phyloP scores from a whole-genome alignment of 2,888 invertebrate species.

The Netelia inedita region DNA sequence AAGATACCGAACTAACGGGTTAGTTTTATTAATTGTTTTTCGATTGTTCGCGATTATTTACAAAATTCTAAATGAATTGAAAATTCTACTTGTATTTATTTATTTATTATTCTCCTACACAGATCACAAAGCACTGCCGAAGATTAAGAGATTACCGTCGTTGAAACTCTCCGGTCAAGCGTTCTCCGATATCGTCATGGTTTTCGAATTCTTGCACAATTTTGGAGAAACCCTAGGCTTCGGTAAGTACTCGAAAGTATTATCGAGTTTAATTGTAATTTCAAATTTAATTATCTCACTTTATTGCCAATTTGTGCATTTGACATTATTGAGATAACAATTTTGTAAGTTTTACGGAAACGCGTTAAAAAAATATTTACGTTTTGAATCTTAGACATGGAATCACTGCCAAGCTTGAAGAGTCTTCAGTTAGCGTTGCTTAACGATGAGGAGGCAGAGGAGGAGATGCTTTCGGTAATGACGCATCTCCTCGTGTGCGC shows the following conservation, averaged over 20 bases:
- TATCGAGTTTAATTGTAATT: too few species aligned
- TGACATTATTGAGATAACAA: too few species aligned
- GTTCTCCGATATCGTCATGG: constrained; percentile 96
- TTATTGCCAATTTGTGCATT: too few species aligned
- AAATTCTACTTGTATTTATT: constrained; percentile 3
- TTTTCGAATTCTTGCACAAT: constrained; percentile 98
- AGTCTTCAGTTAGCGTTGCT: constrained; percentile 94
- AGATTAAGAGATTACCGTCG: constrained; percentile 92
- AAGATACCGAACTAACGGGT: constrained; percentile 94
- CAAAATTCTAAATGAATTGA: not conserved
- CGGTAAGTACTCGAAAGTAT: constrained; percentile 87
- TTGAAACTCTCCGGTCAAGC: constrained; percentile 94
- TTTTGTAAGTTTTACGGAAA: too few species aligned
- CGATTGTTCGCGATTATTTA: too few species aligned
- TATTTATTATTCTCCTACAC: constrained; percentile 40
- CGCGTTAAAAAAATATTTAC: not conserved
- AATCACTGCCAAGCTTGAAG: constrained; percentile 94
- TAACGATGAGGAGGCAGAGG: constrained; percentile 92
- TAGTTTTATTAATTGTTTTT: constrained; percentile 19
- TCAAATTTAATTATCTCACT: too few species aligned
- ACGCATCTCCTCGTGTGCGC: constrained; percentile 96
- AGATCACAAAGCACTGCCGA: constrained; percentile 90
- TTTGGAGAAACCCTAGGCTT: constrained; percentile 98
- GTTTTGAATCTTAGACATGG: constrained; percentile 89
- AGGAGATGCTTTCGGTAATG: constrained; percentile 94